Evolutionary conservation across 1,140 invertebrate species (phyloP), one percentile per base, ranked within the genome.

Genomic region (Cotesia typhae): DNA sequence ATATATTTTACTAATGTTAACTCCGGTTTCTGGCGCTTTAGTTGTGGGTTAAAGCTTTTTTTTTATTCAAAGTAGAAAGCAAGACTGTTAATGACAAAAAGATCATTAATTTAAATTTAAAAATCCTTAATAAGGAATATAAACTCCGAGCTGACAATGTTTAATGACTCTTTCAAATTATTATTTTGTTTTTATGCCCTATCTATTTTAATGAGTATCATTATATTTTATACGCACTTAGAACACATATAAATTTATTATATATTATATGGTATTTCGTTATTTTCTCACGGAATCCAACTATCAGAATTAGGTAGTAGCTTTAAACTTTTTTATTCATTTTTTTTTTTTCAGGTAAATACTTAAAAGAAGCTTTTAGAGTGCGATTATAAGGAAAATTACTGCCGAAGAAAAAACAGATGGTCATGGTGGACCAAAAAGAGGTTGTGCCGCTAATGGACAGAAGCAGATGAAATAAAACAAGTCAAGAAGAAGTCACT

Each of bases 381-480:
- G 47, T n/a, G 17, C 14, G 38, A 51, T 66, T 28, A 28, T 28
- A 4, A 51, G 38, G 20, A 66, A 66, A 66, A 66, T 66, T 51
- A 66, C 20, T 14, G 64, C 51, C 10, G 41, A 47, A 47, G 6
- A 28, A 47, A 51, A 66, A 47, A 38, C n/a, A 47, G 64, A 66
- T 47, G 38, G 64, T 66, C 64, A 66, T 66, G 12, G 36, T 17
- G 64, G 36, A 52, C 38, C 47, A 47, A 52, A 66, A 55, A 57
- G 67, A 68, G 36, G 52, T 68, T 68, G 57, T 68, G 28, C 47
- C n/a, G 67, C 67, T 68, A 68, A 68, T 68, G 67, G 67, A 68
- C 67, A 68, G 53, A 68, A 68, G 67, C 53, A 38, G 28, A 47
- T 47, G 41, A 47, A 10, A 47, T 7, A 10, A 47, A 0, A 6